phyloP scores from a whole-genome alignment of 2,797 vertebrate species.

The Lates japonicus region DNA sequence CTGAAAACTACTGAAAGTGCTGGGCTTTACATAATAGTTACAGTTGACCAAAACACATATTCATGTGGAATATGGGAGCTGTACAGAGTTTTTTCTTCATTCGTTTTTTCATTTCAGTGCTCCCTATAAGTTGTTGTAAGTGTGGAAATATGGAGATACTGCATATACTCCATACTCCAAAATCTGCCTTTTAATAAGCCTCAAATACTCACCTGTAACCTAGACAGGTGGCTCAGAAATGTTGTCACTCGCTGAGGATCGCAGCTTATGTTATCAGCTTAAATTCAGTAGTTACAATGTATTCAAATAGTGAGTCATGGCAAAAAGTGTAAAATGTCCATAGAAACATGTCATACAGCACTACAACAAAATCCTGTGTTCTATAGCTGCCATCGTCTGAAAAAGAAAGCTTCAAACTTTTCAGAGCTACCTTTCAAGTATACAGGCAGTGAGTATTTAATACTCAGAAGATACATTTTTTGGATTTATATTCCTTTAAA shows the following conservation, averaged over 20 bases:
- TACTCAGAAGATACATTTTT: background rate
- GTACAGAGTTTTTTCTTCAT: no score
- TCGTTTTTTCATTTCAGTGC: background rate
- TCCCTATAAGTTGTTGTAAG: background rate
- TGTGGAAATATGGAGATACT: background rate
- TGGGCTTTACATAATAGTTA: background rate
- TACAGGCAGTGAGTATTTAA: background rate
- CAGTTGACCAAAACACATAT: background rate
- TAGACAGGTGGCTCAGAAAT: background rate
- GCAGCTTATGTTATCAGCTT: background rate
- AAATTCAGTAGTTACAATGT: conserved; percentile 2
- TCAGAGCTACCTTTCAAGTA: background rate
- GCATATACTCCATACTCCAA: background rate
- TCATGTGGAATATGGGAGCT: background rate
- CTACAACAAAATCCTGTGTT: background rate
- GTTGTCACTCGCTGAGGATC: background rate
- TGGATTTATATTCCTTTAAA: background rate
- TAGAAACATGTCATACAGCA: background rate
- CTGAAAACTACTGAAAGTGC: background rate
- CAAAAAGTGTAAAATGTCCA: conserved; percentile 2
- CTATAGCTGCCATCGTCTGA: background rate
- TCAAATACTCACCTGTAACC: background rate
- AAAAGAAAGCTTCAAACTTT: conserved; percentile 3
- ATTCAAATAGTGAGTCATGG: conserved; percentile 11
- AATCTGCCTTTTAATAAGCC: background rate